phyloP scores from a whole-genome alignment of 1,140 invertebrate species.

The Phthorimaea operculella region DNA sequence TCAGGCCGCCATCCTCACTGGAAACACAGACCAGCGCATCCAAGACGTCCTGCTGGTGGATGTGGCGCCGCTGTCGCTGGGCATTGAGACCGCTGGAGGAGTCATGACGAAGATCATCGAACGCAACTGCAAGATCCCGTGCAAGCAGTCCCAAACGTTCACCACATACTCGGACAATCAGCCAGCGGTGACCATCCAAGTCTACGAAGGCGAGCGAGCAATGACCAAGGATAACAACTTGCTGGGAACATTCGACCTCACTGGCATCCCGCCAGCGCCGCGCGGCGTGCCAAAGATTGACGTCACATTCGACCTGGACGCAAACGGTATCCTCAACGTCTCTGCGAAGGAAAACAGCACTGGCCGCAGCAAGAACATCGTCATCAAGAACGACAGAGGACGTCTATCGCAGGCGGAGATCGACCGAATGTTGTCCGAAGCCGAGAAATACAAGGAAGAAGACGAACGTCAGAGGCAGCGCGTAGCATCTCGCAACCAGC shows the following conservation, averaged over 20 bases:
- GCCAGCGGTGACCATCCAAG: background rate
- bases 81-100: background rate
- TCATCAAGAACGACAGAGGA: slow-evolving; percentile 67
- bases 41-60: slow-evolving; percentile 4
- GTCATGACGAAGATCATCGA: slow-evolving; percentile 2
- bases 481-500: too few species aligned
- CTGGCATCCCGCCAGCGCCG: slow-evolving; percentile 1
- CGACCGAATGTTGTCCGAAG: slow-evolving; percentile 3
- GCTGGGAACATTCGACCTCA: background rate
- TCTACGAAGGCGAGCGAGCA: background rate
- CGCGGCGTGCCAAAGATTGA: background rate
- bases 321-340: slow-evolving; percentile 1
- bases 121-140: background rate
- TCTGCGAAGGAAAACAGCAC: background rate
- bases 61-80: background rate
- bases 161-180: slow-evolving; percentile 1
- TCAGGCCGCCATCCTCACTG: background rate
- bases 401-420: slow-evolving; percentile 63
- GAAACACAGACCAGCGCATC: background rate
- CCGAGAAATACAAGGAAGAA: slow-evolving; percentile 1
- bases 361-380: slow-evolving; percentile 32
- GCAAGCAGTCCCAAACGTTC: background rate
- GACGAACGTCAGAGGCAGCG: background rate
- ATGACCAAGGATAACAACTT: slow-evolving; percentile 35
- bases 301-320: slow-evolving; percentile 2